Percentiles rank a stretch among this genome's conserved stretches.
These are phyloP conservation scores for Micropterix aruncella DNA, from an alignment of 2,888 invertebrate species.

Conservation along the genomic window DNA sequence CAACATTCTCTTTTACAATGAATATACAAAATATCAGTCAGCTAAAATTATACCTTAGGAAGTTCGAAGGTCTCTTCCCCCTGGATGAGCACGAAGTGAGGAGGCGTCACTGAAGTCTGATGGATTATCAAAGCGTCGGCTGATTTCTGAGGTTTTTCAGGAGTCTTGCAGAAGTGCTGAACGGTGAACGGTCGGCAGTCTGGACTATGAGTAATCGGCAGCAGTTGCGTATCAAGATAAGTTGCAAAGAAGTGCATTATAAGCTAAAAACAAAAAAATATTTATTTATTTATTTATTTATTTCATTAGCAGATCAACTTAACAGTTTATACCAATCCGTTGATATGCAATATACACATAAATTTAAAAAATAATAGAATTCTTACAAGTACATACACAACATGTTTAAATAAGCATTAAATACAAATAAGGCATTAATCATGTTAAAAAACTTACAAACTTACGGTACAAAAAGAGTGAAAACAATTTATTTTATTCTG, in stretches of 20 bases:
- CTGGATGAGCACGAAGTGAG: slow-evolving; percentile 54
- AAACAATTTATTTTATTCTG: no score
- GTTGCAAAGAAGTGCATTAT: slow-evolving; percentile 74
- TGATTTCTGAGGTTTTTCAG: slow-evolving; percentile 28
- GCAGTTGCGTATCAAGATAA: slow-evolving; percentile 73
- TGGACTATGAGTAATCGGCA: slow-evolving; percentile 26
- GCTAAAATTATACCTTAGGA: slow-evolving; percentile 38
- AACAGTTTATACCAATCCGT: no score
- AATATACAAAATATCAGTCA: background rate
- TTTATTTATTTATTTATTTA: no score
- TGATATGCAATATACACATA: no score
- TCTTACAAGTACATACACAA: no score
- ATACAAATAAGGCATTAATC: no score
- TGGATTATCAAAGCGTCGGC: slow-evolving; percentile 44
- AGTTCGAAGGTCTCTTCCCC: slow-evolving; percentile 54
- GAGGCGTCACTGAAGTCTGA: slow-evolving; percentile 48
- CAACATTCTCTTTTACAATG: slow-evolving; percentile 2
- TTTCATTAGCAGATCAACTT: no score
- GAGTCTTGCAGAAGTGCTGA: slow-evolving; percentile 26
- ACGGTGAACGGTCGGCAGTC: slow-evolving; percentile 18
- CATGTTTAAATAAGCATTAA: no score
- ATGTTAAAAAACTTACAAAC: no score
- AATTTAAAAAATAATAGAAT: no score
- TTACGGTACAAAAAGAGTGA: no score
- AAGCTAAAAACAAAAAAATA: slow-evolving; percentile 34